Percentiles rank a stretch among this genome's conserved stretches.
These are phyloP conservation scores for Serrognathus titanus DNA, from an alignment of 2,888 invertebrate genomes.

Conservation along the genomic window DNA sequence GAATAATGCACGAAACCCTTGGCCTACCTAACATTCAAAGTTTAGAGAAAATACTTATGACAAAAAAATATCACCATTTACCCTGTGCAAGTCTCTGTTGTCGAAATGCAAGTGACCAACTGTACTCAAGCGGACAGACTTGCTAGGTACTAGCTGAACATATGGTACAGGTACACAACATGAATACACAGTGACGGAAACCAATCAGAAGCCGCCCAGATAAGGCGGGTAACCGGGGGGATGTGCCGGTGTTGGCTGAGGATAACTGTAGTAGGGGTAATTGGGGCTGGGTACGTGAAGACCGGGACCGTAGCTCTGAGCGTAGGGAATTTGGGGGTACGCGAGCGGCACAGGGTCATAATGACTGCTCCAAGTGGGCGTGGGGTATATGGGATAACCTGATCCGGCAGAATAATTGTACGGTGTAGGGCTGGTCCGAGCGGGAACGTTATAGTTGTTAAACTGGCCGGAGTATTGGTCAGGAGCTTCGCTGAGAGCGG, in stretches of 20 bases:
- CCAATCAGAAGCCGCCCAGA: conserved; percentile 50
- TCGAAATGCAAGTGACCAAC: conserved; percentile 52
- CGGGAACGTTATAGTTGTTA: conserved; percentile 50
- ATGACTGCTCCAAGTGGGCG: conserved; percentile 47
- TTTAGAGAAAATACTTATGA: conserved; percentile 53
- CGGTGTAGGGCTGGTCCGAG: conserved; percentile 45
- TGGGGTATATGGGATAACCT: conserved; percentile 46
- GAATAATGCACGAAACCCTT: conserved; percentile 51
- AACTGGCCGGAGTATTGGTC: conserved; percentile 47
- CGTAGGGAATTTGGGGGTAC: conserved; percentile 44
- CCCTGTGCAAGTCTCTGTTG: conserved; percentile 54
- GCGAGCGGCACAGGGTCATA: conserved; percentile 50
- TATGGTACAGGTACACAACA: conserved; percentile 53
- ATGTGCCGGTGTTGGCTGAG: conserved; percentile 46
- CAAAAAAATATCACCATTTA: conserved; percentile 54
- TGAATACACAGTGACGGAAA: conserved; percentile 51
- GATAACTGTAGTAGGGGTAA: conserved; percentile 59
- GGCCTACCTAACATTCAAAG: conserved; percentile 52
- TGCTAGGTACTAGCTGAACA: conserved; percentile 53
- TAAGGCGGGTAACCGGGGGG: conserved; percentile 49
- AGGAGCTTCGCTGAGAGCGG: conserved; percentile 40
- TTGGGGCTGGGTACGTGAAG: conserved; percentile 68
- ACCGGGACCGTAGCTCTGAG: conserved; percentile 51
- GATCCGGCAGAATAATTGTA: conserved; percentile 42
- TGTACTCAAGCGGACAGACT: conserved; percentile 51